Conservation (phyloP, 2,113 vertebrate species). For the Tachysurus fulvidraco region DNA sequence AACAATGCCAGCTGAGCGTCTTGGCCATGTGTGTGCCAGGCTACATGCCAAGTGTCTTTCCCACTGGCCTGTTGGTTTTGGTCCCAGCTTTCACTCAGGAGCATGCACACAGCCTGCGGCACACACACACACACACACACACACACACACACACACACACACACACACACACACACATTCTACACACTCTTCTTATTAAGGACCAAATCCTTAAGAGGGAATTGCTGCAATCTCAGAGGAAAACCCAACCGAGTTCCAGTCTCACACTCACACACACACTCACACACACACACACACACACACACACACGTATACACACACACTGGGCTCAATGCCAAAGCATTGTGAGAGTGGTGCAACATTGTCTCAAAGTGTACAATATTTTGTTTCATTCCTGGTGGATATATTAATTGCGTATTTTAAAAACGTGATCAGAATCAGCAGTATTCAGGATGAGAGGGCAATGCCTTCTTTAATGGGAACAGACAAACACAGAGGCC, state of each 20-base stretch:
- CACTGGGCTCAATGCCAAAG: conserved; percentile 6
- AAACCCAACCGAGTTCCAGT: conserved; percentile 20
- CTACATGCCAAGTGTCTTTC: conserved; percentile 21
- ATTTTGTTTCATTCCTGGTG: not conserved
- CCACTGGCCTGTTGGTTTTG: conserved; percentile 26
- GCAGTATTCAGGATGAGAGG: not conserved
- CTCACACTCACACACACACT: not conserved
- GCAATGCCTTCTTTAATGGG: not conserved
- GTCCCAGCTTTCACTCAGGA: conserved; percentile 21
- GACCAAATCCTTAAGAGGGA: conserved; percentile 15
- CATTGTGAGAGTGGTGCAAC: conserved; percentile 35
- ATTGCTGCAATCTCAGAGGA: conserved; percentile 29
- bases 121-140: conserved; percentile 25
- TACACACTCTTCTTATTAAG: conserved; percentile 39
- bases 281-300: not conserved
- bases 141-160: conserved; percentile 25
- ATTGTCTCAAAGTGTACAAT: not conserved
- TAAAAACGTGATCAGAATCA: not conserved
- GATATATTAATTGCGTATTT: not conserved
- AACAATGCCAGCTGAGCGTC: conserved; percentile 12
- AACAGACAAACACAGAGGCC: not conserved
- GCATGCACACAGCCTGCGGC: conserved; percentile 14
- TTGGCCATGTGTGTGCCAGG: conserved; percentile 1
- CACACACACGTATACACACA: conserved; percentile 15
- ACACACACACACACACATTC: not conserved